Conservation (phyloP, 2,113 vertebrate genomes). For the Amblyornis subalaris region DNA sequence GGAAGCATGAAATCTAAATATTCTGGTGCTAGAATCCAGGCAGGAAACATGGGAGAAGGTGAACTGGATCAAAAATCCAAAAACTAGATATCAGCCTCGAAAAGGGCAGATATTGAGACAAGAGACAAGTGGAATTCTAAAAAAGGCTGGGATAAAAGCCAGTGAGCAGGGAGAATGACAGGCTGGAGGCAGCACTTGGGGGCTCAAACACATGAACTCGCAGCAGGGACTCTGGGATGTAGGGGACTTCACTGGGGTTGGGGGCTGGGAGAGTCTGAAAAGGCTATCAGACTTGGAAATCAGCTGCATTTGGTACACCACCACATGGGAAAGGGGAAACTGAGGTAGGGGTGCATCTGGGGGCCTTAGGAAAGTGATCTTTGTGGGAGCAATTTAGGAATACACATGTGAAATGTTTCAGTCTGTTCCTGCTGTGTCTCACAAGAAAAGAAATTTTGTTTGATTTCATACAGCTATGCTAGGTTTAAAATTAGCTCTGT, state of each 20-base stretch:
- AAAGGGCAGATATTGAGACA: neutral
- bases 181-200: neutral
- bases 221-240: neutral
- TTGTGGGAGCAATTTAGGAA: neutral
- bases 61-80: neutral
- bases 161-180: neutral
- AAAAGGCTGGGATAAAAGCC: neutral
- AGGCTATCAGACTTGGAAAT: neutral
- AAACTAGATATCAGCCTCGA: neutral
- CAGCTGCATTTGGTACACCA: fast-evolving
- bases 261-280: neutral
- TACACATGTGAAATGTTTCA: neutral
- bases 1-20: neutral
- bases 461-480: neutral
- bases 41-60: neutral
- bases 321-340: neutral
- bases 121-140: neutral
- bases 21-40: neutral
- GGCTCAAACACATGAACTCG: neutral
- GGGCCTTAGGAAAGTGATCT: neutral
- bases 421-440: neutral
- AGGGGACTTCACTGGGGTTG: neutral
- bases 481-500: neutral
- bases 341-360: neutral
- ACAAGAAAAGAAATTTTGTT: neutral